phyloP scores from a whole-genome alignment of 2,113 vertebrate genomes.

The Sinosuthora webbiana region DNA sequence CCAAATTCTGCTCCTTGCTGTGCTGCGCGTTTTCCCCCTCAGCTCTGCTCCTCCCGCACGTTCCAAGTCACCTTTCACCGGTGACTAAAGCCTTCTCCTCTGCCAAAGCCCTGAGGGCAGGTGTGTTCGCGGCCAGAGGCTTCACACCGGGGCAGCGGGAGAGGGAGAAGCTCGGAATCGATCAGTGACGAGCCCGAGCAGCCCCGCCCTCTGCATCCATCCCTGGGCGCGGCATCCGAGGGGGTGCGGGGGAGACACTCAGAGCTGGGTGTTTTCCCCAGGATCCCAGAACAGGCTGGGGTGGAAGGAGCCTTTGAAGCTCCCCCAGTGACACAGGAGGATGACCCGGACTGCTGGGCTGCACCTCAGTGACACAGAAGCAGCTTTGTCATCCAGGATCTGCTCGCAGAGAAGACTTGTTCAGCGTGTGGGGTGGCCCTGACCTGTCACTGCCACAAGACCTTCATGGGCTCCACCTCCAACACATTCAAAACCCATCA shows the following conservation, averaged over 20 bases:
- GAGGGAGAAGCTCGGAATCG: neutral
- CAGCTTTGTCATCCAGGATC: neutral
- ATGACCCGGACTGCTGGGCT: neutral
- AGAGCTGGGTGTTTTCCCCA: neutral
- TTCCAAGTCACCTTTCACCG: neutral
- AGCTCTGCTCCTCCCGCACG: accelerated
- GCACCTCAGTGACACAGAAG: too few species aligned
- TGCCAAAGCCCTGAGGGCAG: neutral
- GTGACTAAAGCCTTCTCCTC: neutral
- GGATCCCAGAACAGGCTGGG: accelerated
- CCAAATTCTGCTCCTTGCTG: neutral
- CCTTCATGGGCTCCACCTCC: neutral
- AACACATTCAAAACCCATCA: neutral
- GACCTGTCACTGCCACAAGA: neutral
- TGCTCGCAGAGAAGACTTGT: neutral
- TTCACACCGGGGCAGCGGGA: neutral
- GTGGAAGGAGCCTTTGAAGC: neutral
- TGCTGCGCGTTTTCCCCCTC: neutral
- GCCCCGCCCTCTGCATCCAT: neutral
- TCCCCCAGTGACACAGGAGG: neutral
- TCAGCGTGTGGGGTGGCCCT: neutral
- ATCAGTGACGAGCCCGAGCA: neutral
- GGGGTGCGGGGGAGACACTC: too few species aligned
- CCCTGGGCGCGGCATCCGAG: neutral
- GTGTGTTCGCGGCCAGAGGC: neutral